Evolutionary conservation across 2,113 vertebrate genomes (phyloP), one percentile per base, ranked within the genome.

Genomic region (Pelusios castaneus): DNA sequence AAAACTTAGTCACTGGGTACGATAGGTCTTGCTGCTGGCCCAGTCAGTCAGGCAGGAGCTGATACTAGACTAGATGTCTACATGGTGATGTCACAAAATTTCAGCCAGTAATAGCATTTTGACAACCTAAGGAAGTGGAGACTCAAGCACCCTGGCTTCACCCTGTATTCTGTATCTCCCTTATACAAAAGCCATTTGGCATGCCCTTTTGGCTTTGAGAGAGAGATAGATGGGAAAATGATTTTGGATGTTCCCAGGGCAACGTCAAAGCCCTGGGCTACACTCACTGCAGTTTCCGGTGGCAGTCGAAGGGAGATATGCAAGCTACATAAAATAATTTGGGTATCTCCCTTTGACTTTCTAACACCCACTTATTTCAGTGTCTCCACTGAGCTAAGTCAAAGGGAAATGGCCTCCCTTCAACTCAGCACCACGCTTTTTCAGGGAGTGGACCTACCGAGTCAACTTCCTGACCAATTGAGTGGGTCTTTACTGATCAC

Each of bases 121-220:
- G 10, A 10, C 31, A 17, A 0, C 0, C 0, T 1, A 31, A 21
- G 1, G 10, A 41, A 54, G 27, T 6, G 27, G 47, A 41, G 16
- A 84, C 22, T 2, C 41, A 78, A 82, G 1, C 7, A 58, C 58
- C 29, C 75, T 49, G 67, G 21, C 67, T 34, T 73, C 9, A 41
- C 19, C 38, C 70, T 6, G 22, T 25, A 75, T 75, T 75, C 22
- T 41, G 11, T 41, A 34, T 31, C 43, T 34, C 29, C 2, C n/a
- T 34, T 22, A 34, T 6, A 3, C 13, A 9, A 80, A 60, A 47
- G 47, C 63, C 24, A 21, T 75, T 76, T 34, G 54, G n/a, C 9
- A 5, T 41, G 38, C 41, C n/a, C 31, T 34, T 76, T 43, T 24
- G 41, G 7, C 76, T n/a, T 0, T 41, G 56, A 54, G 38, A 92